A percentile compares a stretch with the other conserved stretches of the same genome.
Evolutionary conservation across 2,888 invertebrate genomes (phyloP).

Genomic region (Asteroscopus sphinx): DNA sequence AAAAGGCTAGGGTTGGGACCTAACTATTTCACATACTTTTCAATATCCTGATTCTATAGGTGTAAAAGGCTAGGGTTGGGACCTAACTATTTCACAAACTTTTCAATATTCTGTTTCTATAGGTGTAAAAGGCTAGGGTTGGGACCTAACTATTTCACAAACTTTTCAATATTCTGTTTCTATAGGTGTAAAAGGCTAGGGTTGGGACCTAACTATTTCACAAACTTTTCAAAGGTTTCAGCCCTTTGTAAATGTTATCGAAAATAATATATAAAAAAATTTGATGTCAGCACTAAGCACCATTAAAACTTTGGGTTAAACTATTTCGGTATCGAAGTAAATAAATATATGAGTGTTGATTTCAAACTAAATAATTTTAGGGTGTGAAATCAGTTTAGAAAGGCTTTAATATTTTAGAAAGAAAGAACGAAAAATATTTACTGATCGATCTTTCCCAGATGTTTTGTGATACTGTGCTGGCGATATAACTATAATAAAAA

Average conservation of each 20-base stretch:
- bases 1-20: too few relatives aligned
- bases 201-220: conserved; percentile 14
- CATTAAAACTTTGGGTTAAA: conserved; percentile 37
- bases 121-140: conserved; percentile 3
- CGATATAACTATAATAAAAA: too few relatives aligned
- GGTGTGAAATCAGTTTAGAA: too few relatives aligned
- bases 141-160: conserved; percentile 17
- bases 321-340: conserved; percentile 1
- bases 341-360: background rate
- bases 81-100: too few relatives aligned
- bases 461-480: too few relatives aligned
- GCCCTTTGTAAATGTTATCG: conserved; percentile 29
- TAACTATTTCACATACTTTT: too few relatives aligned
- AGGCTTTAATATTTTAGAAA: too few relatives aligned
- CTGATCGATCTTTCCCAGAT: too few relatives aligned
- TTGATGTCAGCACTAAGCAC: conserved; percentile 13
- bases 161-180: conserved; percentile 11
- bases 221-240: conserved; percentile 11
- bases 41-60: too few relatives aligned
- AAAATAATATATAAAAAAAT: conserved; percentile 41
- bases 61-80: too few relatives aligned
- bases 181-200: conserved; percentile 2
- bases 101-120: conserved; percentile 1
- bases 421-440: too few relatives aligned
- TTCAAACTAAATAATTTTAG: too few relatives aligned